Percentiles rank a stretch among this genome's conserved stretches.
Conservation (phyloP, 2,113 vertebrate species). For the Channa argus region DNA sequence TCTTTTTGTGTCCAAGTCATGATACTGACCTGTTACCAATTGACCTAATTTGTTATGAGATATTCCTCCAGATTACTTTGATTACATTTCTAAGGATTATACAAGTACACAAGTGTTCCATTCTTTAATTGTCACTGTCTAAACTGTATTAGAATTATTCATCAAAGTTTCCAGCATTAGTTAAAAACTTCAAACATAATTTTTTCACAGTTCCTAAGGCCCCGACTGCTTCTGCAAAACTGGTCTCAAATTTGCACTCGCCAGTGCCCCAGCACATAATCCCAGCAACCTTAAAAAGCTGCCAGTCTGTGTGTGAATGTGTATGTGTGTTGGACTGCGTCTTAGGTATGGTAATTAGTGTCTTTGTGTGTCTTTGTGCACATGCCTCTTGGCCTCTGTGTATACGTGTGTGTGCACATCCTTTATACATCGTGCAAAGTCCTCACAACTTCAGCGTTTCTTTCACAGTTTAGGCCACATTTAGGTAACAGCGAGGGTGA, state of each 20-base stretch:
- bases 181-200: neutral
- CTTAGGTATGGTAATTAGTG: conserved; percentile 39
- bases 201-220: neutral
- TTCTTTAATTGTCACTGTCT: too few relatives aligned
- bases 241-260: neutral
- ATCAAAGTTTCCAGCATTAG: neutral
- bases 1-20: too few relatives aligned
- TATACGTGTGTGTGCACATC: neutral
- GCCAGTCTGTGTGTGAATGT: conserved; percentile 12
- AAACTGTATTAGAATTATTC: too few relatives aligned
- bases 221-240: neutral
- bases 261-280: conserved; percentile 15
- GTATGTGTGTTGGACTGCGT: conserved; percentile 9
- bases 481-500: too few relatives aligned
- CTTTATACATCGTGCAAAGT: too few relatives aligned
- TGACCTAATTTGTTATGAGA: too few relatives aligned
- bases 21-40: too few relatives aligned
- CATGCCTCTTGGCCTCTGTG: neutral
- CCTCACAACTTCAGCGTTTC: too few relatives aligned
- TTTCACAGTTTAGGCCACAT: too few relatives aligned
- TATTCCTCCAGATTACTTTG: too few relatives aligned
- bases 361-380: conserved; percentile 43
- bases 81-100: too few relatives aligned
- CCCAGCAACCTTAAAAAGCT: conserved; percentile 13
- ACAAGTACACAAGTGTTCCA: too few relatives aligned